Conservation (phyloP, 1,140 invertebrate genomes). For the Drosophila orena region DNA sequence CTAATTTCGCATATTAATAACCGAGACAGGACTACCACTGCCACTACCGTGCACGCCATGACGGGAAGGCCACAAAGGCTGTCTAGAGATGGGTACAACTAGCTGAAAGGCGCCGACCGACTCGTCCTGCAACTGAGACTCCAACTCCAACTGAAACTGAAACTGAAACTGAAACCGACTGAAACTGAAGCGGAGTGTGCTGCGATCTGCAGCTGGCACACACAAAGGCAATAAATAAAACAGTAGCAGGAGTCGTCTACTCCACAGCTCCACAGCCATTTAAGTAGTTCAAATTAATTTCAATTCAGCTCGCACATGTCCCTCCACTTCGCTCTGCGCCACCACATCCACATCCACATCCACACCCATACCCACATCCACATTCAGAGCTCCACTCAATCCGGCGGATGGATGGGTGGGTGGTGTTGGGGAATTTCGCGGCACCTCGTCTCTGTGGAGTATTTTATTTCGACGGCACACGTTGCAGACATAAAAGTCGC, state of each 20-base stretch:
- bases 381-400: neutral
- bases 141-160: neutral
- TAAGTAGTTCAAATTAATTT: conserved; percentile 80
- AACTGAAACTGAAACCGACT: conserved; percentile 8
- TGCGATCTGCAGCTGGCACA: conserved; percentile 53
- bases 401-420: too few relatives aligned
- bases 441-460: conserved; percentile 31
- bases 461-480: conserved; percentile 52
- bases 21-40: conserved; percentile 17
- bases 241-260: conserved; percentile 34
- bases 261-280: conserved; percentile 53
- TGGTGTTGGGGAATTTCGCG: neutral
- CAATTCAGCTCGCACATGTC: conserved; percentile 56
- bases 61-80: conserved; percentile 24
- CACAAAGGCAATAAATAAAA: conserved; percentile 68
- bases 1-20: conserved; percentile 82
- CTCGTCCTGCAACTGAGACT: neutral
- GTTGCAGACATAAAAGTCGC: conserved; percentile 55
- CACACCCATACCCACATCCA: neutral
- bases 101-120: neutral
- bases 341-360: neutral
- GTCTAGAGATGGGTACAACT: neutral
- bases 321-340: neutral
- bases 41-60: conserved; percentile 14
- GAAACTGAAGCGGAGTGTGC: conserved; percentile 16